Conservation (phyloP, 2,113 vertebrate species). For the Poeciliopsis occidentalis region DNA sequence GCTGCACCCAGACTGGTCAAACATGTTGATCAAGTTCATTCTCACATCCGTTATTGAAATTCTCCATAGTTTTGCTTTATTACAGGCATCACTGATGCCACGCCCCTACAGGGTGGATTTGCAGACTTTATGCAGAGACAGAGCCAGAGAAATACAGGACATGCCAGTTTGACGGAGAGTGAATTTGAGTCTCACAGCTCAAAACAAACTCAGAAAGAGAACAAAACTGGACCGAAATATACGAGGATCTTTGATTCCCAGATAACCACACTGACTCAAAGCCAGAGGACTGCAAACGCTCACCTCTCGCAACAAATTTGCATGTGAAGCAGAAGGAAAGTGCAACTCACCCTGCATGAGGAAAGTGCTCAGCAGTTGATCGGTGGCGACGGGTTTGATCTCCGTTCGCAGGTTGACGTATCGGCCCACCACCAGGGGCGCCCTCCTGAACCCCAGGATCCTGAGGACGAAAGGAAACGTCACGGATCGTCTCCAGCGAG, state of each 20-base stretch:
- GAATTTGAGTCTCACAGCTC: neutral
- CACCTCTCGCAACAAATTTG: neutral
- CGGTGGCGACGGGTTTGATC: slow-evolving; percentile 94
- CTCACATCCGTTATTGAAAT: neutral
- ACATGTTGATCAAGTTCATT: neutral
- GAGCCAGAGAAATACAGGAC: neutral
- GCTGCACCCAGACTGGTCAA: neutral
- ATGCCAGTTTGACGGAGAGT: neutral
- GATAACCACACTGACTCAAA: neutral
- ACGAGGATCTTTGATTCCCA: neutral
- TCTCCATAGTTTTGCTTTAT: neutral
- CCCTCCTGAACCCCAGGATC: slow-evolving; percentile 95
- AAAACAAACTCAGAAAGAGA: neutral
- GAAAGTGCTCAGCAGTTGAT: slow-evolving; percentile 95
- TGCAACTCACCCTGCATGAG: slow-evolving; percentile 86
- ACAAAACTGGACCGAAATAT: neutral
- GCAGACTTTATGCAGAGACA: neutral
- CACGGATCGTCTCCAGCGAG: neutral
- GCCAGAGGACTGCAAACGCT: neutral
- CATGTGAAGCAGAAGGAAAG: neutral
- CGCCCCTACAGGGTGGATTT: no score
- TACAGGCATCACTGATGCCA: no score
- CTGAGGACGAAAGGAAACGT: slow-evolving; percentile 63
- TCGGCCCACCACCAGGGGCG: slow-evolving; percentile 93
- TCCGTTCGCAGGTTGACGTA: slow-evolving; percentile 93